Conservation (phyloP, 2,797 vertebrate species). For the Peromyscus melanophrys region DNA sequence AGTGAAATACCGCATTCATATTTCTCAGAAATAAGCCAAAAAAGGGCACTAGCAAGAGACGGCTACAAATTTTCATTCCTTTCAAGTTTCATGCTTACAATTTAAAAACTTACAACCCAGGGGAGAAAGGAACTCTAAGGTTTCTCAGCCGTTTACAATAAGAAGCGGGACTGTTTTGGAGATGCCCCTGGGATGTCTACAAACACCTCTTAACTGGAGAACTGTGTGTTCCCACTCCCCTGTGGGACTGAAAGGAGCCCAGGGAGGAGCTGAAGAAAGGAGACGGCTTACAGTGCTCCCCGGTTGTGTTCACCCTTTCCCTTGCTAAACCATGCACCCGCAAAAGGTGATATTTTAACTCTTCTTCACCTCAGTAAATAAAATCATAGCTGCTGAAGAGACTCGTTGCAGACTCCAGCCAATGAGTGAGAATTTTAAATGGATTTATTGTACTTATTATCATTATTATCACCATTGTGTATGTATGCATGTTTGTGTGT, state of each 20-base stretch:
- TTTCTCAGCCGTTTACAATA: background rate
- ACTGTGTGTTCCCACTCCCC: background rate
- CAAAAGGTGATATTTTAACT: background rate
- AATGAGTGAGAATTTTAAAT: background rate
- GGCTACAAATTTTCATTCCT: conserved; percentile 26
- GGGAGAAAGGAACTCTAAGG: background rate
- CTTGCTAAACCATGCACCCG: background rate
- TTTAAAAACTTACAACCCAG: conserved; percentile 39
- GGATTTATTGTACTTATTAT: background rate
- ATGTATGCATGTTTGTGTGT: background rate
- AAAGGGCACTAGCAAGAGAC: background rate
- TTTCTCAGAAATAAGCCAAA: conserved; percentile 60
- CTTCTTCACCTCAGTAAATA: background rate
- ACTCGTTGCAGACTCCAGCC: background rate
- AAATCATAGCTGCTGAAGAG: background rate
- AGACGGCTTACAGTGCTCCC: background rate
- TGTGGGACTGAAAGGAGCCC: background rate
- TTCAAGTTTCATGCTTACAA: conserved; percentile 66
- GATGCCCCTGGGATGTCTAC: background rate
- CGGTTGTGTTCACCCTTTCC: background rate
- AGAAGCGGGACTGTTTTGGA: background rate
- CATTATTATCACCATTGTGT: background rate
- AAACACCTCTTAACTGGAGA: conserved; percentile 20
- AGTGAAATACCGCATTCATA: background rate
- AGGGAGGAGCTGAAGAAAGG: background rate